Evolutionary conservation across 2,113 vertebrate genomes (phyloP).

Genomic region (Rhombomys opimus): DNA sequence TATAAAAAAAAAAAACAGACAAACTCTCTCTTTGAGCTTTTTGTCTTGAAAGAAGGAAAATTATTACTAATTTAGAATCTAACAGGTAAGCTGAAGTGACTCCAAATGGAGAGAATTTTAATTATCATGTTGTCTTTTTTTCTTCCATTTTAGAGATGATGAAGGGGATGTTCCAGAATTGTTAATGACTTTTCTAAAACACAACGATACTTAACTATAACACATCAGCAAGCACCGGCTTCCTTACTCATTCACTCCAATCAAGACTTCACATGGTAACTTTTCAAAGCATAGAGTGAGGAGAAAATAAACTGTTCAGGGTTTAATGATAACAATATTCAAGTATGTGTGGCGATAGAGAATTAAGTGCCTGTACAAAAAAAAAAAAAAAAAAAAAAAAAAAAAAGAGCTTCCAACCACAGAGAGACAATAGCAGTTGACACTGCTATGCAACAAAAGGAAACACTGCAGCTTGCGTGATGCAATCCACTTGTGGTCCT

Average conservation of each 20-base stretch:
- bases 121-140: neutral
- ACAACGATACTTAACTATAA: neutral
- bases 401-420: neutral
- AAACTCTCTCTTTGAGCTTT: neutral
- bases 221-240: neutral
- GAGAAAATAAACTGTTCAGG: neutral
- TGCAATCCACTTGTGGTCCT: neutral
- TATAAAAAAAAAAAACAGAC: neutral
- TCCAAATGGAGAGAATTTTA: neutral
- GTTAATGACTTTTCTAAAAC: neutral
- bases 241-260: neutral
- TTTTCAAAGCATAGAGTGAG: neutral
- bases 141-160: neutral
- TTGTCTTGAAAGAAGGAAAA: neutral
- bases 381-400: neutral
- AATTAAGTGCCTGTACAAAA: neutral
- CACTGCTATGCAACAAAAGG: neutral
- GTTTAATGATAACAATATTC: neutral
- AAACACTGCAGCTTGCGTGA: neutral
- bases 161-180: neutral
- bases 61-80: neutral
- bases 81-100: neutral
- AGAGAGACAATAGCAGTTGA: neutral
- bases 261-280: neutral
- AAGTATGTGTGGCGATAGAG: neutral